phyloP scores from a whole-genome alignment of 2,113 vertebrate genomes.

The Paratilapia polleni region DNA sequence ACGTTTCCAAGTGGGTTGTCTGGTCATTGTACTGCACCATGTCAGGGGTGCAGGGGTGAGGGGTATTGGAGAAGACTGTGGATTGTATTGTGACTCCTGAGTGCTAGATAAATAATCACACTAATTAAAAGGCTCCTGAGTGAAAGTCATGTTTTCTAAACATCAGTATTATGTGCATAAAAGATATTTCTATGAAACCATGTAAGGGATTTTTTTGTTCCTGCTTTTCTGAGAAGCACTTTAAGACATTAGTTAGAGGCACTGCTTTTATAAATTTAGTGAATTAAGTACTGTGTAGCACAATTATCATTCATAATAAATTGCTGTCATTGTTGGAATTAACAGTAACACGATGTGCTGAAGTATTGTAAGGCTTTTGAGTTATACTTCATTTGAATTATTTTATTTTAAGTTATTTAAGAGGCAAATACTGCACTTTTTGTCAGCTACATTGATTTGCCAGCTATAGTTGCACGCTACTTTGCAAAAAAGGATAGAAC shows the following conservation, averaged over 20 bases:
- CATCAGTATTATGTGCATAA: not conserved
- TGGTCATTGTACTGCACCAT: not conserved
- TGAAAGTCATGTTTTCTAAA: not conserved
- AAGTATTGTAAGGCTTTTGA: too few species aligned
- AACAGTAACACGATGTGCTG: not conserved
- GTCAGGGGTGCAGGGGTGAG: not conserved
- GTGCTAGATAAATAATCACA: not conserved
- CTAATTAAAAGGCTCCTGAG: not conserved
- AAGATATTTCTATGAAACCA: not conserved
- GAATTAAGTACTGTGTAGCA: not conserved
- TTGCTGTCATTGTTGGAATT: not conserved
- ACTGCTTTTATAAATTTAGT: not conserved
- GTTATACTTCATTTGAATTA: too few species aligned
- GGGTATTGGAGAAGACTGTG: not conserved
- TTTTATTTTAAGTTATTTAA: not conserved
- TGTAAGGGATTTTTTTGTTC: not conserved
- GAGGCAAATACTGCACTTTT: not conserved
- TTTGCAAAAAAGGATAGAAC: not conserved
- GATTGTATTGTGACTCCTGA: not conserved
- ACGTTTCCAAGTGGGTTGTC: too few species aligned
- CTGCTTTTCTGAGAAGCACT: not conserved
- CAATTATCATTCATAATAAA: not conserved
- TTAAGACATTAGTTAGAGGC: not conserved
- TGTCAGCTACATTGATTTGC: not conserved
- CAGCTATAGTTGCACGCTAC: not conserved